Base-by-base conservation (phyloP, 2,888 invertebrate species). In the Latrodectus elegans region DNA sequence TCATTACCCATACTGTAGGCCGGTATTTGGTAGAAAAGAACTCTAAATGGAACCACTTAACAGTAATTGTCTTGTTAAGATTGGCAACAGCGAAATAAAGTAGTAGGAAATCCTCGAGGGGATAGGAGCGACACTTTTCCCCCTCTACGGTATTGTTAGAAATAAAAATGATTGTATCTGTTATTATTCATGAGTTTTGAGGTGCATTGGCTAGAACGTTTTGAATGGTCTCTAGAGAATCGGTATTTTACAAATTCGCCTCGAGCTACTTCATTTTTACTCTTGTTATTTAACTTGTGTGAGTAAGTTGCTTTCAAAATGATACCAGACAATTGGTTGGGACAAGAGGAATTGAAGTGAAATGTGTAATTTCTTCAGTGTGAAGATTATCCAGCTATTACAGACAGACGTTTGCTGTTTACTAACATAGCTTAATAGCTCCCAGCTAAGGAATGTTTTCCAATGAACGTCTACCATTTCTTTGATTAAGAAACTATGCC, bases 171-270 rank as follows among this genome's bases (percentile, higher is more conserved):
- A 52, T 22, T 55, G 26, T 74, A 60, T 67, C 87, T 60, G 82
- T 88, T 88, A 88, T 83, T 88, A 88, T 88, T 88, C 87, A 88
- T 83, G 87, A 88, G 78, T 88, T 83, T 88, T 83, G 87, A 83
- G 78, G 82, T 77, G 74, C 22, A 10, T 52, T 60, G 81, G 76
- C 49, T 72, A 76, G 86, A 49, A 76, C 77, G 15, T 52, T 60
- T 74, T 38, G n/a, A 49, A 53, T 52, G 22, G 53, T 77, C 60
- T 83, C 73, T 74, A 73, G 68, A 67, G 81, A 88, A 83, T 87
- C 64, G 81, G 81, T 78, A 77, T 67, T 87, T 87, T 82, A 77
- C 72, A 15, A 53, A 60, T 71, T 70, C 60, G 78, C 78, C 71
- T 64, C 38, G 51, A 51, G 79, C 71, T 26, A 53, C 15, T 11